phyloP scores from a whole-genome alignment of 2,888 invertebrate species.

The Diarsia rubi region DNA sequence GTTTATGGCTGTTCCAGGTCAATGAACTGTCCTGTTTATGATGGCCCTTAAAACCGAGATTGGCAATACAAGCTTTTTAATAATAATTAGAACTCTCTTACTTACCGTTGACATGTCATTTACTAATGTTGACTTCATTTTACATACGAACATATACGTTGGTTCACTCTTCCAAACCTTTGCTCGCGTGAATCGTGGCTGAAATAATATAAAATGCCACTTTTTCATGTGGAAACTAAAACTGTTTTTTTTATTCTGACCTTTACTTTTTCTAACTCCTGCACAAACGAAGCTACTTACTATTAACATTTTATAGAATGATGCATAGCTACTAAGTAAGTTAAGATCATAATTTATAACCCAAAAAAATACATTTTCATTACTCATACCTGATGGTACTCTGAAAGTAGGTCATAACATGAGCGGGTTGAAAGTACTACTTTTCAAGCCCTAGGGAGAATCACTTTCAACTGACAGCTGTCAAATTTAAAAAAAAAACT shows the following conservation, averaged over 20 bases:
- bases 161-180: conserved; percentile 3
- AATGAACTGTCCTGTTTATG: conserved; percentile 38
- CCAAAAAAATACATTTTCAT: too few species aligned
- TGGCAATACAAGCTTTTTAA: conserved; percentile 45
- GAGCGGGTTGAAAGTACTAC: too few species aligned
- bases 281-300: not conserved
- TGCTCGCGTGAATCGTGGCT: not conserved
- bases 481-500: too few species aligned
- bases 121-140: conserved; percentile 16
- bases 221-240: not conserved
- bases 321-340: not conserved
- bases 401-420: too few species aligned
- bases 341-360: not conserved
- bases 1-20: conserved; percentile 20
- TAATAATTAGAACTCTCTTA: conserved; percentile 32
- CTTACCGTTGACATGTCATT: conserved; percentile 9
- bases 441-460: too few species aligned
- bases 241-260: conserved; percentile 3
- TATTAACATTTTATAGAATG: not conserved
- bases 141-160: conserved; percentile 8
- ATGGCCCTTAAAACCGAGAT: conserved; percentile 15
- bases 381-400: too few species aligned
- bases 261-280: too few species aligned
- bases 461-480: too few species aligned
- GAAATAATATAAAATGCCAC: conserved; percentile 6